Base-by-base conservation (phyloP, 2,888 invertebrate species). In the Nomada ruficornis region DNA sequence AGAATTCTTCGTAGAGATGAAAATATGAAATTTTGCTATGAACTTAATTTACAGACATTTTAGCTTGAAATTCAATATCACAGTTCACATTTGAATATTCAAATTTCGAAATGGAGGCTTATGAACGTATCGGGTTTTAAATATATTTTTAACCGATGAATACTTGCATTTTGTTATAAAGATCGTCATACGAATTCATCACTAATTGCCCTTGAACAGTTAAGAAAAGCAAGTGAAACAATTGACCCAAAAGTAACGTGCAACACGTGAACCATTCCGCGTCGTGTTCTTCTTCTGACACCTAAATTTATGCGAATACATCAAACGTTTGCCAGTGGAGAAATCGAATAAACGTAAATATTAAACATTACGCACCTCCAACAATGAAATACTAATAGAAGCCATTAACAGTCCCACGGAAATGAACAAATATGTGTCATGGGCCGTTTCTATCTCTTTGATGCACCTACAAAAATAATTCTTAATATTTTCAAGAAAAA, bases 171-270 rank as follows among this genome's bases (percentile, higher is more conserved):
- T n/a, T 15, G 0, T 18, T 0, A 2, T 44, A 73, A 36, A 73
- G 23, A 10, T 29, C 3, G 5, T 73, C 26, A 10, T 20, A 9
- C 7, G 10, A 23, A n/a, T 73, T 57, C 13, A 52, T 64, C 18
- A 73, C 44, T 11, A 64, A 64, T 5, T 73, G 73, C 3, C 73
- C 73, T 15, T 63, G 73, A 3, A 64, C 44, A n/a, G 57, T 64
- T 9, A 73, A n/a, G 9, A 63, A 42, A 20, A 73, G 29, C 2
- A 64, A 9, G 73, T 73, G 73, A 29, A 73, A 55, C 29, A 65
- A 18, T 47, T 57, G 64, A 20, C 26, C 20, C 13, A 73, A 2
- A 9, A 29, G n/a, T 15, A 73, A 73, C 9, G 9, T 20, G 18
- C 2, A 29, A 4, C 29, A 52, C 23, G 18, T 13, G 2, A 60